phyloP scores from a whole-genome alignment of 2,888 invertebrate genomes.

The Hemistola chrysoprasaria region DNA sequence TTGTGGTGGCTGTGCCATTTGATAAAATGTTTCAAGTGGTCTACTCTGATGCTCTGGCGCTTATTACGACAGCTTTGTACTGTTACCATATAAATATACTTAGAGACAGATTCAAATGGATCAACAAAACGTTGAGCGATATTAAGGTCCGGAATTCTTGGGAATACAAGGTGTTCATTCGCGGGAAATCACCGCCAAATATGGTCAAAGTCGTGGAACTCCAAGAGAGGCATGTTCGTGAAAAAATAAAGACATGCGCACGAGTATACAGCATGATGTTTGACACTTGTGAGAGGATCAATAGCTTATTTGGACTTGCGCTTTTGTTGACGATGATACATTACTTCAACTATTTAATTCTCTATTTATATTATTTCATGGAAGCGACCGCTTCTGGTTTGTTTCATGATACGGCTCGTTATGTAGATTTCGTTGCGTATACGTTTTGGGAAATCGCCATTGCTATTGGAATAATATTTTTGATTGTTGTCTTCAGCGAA shows the following conservation, averaged over 20 bases:
- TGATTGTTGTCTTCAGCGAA: conserved; percentile 49
- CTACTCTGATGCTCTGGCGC: conserved; percentile 43
- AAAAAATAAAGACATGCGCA: conserved; percentile 53
- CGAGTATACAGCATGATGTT: conserved; percentile 51
- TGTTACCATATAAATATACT: conserved; percentile 43
- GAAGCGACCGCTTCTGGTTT: conserved; percentile 62
- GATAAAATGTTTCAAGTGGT: conserved; percentile 53
- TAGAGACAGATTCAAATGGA: conserved; percentile 43
- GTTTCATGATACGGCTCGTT: conserved; percentile 49
- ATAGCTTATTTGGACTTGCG: conserved; percentile 46
- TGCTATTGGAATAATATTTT: conserved; percentile 40
- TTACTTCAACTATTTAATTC: conserved; percentile 41
- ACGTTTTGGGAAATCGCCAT: conserved; percentile 55
- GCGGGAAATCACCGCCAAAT: conserved; percentile 33
- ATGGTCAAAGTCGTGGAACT: conserved; percentile 35
- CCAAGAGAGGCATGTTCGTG: conserved; percentile 46
- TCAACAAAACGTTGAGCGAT: conserved; percentile 48
- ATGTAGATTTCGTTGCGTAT: conserved; percentile 50
- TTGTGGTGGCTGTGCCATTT: conserved; percentile 40
- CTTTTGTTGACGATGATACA: conserved; percentile 44
- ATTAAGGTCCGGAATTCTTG: conserved; percentile 42
- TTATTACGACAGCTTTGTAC: conserved; percentile 45
- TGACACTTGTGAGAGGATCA: conserved; percentile 35
- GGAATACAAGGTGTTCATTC: conserved; percentile 43
- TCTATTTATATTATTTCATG: conserved; percentile 66